Conservation (phyloP, 2,797 vertebrate species). For the Galagoides demidoff region DNA sequence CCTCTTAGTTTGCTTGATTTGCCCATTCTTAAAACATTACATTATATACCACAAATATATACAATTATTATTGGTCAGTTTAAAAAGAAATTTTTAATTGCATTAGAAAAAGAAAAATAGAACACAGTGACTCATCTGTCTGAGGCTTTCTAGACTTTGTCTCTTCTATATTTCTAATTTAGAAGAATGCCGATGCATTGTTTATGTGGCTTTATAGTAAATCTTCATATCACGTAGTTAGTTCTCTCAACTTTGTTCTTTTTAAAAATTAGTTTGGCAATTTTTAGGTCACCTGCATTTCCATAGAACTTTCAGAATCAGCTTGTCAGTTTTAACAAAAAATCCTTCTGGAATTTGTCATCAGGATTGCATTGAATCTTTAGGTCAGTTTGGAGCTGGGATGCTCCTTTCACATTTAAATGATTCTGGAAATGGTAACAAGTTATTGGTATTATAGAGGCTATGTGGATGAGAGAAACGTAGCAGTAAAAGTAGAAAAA, state of each 20-base stretch:
- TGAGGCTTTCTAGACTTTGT: not conserved
- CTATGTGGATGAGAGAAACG: not conserved
- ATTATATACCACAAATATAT: not conserved
- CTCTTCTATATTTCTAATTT: not conserved
- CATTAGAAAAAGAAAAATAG: not conserved
- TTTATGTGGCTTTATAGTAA: conserved; percentile 26
- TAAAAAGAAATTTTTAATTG: not conserved
- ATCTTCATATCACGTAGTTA: conserved; percentile 20
- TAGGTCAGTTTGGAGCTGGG: not conserved
- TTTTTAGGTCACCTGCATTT: conserved; percentile 41
- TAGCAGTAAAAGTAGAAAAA: conserved; percentile 1
- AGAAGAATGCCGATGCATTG: not conserved
- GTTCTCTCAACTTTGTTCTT: conserved; percentile 42
- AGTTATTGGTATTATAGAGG: conserved; percentile 16
- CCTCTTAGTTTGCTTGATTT: not conserved
- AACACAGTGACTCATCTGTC: not conserved
- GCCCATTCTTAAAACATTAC: not conserved
- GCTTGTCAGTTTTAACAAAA: conserved; percentile 40
- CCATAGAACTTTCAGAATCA: conserved; percentile 37
- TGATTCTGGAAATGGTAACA: conserved; percentile 28
- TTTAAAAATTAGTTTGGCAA: conserved; percentile 28
- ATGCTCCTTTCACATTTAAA: conserved; percentile 27
- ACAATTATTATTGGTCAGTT: not conserved
- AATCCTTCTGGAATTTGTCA: conserved; percentile 38
- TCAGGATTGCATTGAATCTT: not conserved